Evolutionary conservation across 64 coral and sea anemone genomes (phyloP).

Genomic region (Pocillopora verrucosa): DNA sequence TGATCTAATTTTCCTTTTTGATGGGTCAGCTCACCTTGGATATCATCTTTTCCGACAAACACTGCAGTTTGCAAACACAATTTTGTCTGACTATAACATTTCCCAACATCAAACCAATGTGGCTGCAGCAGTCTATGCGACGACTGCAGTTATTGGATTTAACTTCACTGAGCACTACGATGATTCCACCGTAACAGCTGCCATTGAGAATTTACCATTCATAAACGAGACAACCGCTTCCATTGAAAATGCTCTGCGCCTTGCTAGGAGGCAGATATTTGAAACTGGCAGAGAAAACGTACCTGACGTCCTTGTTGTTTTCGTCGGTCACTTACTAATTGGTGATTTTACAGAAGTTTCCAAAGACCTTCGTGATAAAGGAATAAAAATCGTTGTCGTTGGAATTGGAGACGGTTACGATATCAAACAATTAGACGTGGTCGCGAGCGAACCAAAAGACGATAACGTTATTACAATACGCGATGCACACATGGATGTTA

Average conservation of each 20-base stretch:
- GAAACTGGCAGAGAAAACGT: neutral
- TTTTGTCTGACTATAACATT: neutral
- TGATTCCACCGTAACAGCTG: neutral
- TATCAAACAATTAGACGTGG: neutral
- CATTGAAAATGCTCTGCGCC: neutral
- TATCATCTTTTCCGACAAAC: neutral
- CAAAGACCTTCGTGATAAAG: neutral
- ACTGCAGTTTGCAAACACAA: neutral
- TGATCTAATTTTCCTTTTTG: neutral
- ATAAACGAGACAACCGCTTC: neutral
- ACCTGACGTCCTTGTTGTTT: neutral
- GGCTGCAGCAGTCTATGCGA: slow-evolving; percentile 18
- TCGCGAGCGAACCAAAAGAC: neutral
- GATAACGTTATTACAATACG: neutral
- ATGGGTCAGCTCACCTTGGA: slow-evolving; percentile 19
- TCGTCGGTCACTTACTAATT: neutral
- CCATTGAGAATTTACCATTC: slow-evolving; percentile 21
- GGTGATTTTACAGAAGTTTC: neutral
- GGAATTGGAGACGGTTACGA: slow-evolving; percentile 1
- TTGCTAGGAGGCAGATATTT: neutral
- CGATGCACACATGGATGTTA: neutral
- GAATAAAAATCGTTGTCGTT: slow-evolving; percentile 25
- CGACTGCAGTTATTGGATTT: neutral
- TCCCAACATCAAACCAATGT: slow-evolving; percentile 10
- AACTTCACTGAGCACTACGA: slow-evolving; percentile 5